Percentiles rank a stretch among this genome's conserved stretches.
Evolutionary conservation across 2,888 invertebrate genomes (phyloP).

Genomic region (Drosophila fulvimacula): DNA sequence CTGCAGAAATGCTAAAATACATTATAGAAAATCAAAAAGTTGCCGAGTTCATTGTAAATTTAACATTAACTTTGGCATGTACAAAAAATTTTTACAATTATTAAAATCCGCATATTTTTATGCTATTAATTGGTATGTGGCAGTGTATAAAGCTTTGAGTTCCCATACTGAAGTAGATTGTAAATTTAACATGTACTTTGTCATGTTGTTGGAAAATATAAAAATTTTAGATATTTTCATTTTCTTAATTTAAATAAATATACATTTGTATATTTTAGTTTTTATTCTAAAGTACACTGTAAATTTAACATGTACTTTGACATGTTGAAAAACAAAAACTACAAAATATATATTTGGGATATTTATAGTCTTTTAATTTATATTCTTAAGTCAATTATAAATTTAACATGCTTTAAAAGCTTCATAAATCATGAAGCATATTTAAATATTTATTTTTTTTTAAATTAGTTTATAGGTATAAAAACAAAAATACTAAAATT

Average conservation of each 20-base stretch:
- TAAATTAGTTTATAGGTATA: too few species aligned
- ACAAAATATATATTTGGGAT: neutral
- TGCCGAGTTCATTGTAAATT: neutral
- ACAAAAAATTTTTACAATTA: too few species aligned
- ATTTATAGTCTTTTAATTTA: neutral
- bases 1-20: neutral
- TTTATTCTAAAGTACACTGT: neutral
- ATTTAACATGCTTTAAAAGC: neutral
- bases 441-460: too few species aligned
- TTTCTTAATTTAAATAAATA: neutral
- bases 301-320: constrained; percentile 1
- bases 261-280: neutral
- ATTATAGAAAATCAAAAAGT: neutral
- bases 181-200: constrained; percentile 1
- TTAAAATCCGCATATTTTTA: too few species aligned
- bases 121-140: neutral
- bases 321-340: too few species aligned
- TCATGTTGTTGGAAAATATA: neutral
- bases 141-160: neutral
- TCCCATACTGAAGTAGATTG: neutral
- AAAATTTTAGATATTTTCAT: neutral
- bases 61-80: neutral
- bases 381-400: neutral
- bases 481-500: neutral
- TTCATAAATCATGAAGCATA: too few species aligned